Evolutionary conservation across 2,888 invertebrate genomes (phyloP).

Genomic region (Germaria angustata): DNA sequence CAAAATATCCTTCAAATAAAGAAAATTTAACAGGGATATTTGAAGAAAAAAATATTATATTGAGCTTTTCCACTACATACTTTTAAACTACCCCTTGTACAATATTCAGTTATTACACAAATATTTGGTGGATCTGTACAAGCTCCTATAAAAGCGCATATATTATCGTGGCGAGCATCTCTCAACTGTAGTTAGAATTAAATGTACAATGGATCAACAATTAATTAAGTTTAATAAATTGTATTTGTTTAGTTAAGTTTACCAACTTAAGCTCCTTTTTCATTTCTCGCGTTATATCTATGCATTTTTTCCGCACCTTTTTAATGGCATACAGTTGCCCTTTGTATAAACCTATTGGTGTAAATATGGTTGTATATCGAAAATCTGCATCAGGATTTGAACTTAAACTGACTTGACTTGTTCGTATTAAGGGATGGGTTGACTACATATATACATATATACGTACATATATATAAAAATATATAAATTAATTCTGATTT

Average conservation of each 20-base stretch:
- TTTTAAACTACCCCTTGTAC: conserved; percentile 93
- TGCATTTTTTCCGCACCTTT: conserved; percentile 89
- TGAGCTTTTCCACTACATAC: conserved; percentile 80
- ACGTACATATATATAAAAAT: not conserved
- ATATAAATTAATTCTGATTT: no score
- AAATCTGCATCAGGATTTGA: conserved; percentile 96
- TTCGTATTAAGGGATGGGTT: conserved; percentile 85
- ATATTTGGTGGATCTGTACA: conserved; percentile 95
- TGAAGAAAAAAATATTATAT: not conserved
- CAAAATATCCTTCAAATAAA: conserved; percentile 87
- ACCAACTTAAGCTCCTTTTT: conserved; percentile 96
- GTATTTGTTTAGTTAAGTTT: conserved; percentile 72
- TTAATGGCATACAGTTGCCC: conserved; percentile 93
- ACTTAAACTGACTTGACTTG: conserved; percentile 93
- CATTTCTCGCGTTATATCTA: conserved; percentile 93
- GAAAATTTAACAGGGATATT: not conserved
- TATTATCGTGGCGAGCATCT: conserved; percentile 93
- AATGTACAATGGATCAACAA: not conserved
- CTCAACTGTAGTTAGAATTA: conserved; percentile 84
- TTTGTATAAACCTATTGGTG: conserved; percentile 93
- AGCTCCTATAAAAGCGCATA: conserved; percentile 95
- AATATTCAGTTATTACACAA: conserved; percentile 93
- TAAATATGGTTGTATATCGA: conserved; percentile 93
- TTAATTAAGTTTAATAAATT: no score
- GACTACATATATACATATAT: conserved; percentile 76